A percentile compares a stretch with the other conserved stretches of the same genome.
Evolutionary conservation across 2,888 invertebrate species (phyloP).

Genomic region (Pseudolycoriella hygida): DNA sequence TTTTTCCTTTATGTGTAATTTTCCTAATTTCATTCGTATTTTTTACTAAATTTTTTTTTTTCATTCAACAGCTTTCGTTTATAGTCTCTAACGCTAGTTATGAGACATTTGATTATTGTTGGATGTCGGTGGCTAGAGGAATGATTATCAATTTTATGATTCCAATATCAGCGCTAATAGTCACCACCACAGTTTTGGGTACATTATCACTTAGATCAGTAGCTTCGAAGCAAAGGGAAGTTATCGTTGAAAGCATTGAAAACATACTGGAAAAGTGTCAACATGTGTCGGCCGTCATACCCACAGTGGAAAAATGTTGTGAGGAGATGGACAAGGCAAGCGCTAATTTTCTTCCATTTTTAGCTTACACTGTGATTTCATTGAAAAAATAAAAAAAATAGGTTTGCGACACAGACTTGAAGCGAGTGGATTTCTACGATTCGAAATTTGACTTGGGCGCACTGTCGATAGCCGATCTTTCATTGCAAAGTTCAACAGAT

Average conservation of each 20-base stretch:
- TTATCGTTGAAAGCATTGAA: slow-evolving; percentile 13
- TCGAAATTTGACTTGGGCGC: slow-evolving; percentile 28
- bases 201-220: slow-evolving; percentile 33
- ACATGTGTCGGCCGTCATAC: not conserved
- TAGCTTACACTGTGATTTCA: too few relatives aligned
- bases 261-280: slow-evolving; percentile 11
- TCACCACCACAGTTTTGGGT: slow-evolving; percentile 42
- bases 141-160: slow-evolving; percentile 62
- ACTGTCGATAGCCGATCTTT: slow-evolving; percentile 33
- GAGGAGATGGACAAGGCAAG: slow-evolving; percentile 9
- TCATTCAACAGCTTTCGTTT: slow-evolving; percentile 45
- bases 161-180: slow-evolving; percentile 47
- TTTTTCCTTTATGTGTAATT: too few relatives aligned
- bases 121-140: slow-evolving; percentile 59
- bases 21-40: too few relatives aligned
- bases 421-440: slow-evolving; percentile 12
- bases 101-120: slow-evolving; percentile 55
- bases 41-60: slow-evolving; percentile 11
- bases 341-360: not conserved
- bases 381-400: too few relatives aligned
- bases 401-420: slow-evolving; percentile 6
- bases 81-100: slow-evolving; percentile 50
- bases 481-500: slow-evolving; percentile 30
- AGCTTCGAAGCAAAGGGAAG: slow-evolving; percentile 18
- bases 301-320: slow-evolving; percentile 11